Percentiles rank a stretch among this genome's conserved stretches.
phyloP scores from a whole-genome alignment of 2,113 vertebrate genomes.

The Axis porcinus region DNA sequence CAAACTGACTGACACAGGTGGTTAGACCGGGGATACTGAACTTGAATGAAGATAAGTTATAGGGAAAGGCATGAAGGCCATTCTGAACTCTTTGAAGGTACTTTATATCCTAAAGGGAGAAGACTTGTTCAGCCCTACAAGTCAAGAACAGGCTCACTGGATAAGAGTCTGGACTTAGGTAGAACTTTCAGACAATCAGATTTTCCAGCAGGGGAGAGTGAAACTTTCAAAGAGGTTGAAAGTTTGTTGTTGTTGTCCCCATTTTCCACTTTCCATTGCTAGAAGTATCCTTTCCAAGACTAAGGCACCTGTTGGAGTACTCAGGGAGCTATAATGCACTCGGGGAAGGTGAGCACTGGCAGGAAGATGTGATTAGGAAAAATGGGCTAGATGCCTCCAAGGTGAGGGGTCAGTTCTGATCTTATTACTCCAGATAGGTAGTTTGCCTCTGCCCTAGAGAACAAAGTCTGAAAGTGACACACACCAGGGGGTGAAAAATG shows the following conservation, averaged over 20 bases:
- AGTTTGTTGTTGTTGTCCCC: no score
- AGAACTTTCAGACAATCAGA: not conserved
- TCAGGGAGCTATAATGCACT: not conserved
- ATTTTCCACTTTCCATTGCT: not conserved
- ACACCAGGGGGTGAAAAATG: not conserved
- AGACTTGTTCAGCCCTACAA: not conserved
- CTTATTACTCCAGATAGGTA: not conserved
- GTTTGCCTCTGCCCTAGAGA: not conserved
- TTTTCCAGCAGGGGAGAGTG: fast-evolving
- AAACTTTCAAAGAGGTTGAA: not conserved
- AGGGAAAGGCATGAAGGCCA: not conserved
- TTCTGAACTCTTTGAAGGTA: not conserved
- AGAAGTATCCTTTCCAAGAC: not conserved
- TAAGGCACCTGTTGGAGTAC: not conserved
- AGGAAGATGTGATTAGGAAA: not conserved
- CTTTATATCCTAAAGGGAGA: not conserved
- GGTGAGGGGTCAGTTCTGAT: not conserved
- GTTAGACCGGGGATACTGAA: not conserved
- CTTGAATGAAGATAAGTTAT: not conserved
- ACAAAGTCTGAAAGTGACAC: not conserved
- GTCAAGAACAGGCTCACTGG: not conserved
- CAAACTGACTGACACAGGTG: not conserved
- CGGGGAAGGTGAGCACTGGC: fast-evolving
- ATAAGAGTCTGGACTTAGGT: not conserved
- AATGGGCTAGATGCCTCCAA: not conserved